Base-by-base conservation (phyloP, 2,888 invertebrate species). In the Synanthedon vespiformis region DNA sequence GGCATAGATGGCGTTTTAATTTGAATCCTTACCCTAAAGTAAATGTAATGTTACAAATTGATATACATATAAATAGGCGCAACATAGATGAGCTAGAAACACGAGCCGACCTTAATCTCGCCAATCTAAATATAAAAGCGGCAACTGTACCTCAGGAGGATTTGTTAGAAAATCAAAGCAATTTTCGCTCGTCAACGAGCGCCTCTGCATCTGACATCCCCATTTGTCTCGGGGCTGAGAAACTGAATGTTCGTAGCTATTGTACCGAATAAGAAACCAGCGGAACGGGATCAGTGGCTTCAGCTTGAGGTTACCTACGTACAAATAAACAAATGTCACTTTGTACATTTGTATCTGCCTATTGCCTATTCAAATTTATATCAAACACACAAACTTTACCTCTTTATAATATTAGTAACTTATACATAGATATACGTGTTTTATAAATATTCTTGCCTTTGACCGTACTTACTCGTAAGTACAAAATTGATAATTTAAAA, bases 151-250 rank as follows among this genome's bases (percentile, higher is more conserved):
- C 63, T 64, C 56, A 34, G 54, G 54, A 59, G 62, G 64, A 70
- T 68, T 73, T 70, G 70, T 67, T 66, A 63, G 70, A 65, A 68
- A 77, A 77, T 76, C 76, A 70, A 72, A 75, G 72, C 73, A 69
- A 76, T 76, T 75, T 71, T 65, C 71, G 68, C 68, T 72, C 71
- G 72, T 77, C 75, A 75, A 62, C 61, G 61, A 61, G 61, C 61
- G 61, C 58, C 60, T 57, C 68, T 77, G 75, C 61, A 67, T 61
- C 64, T 76, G 76, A 77, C 77, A 69, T 68, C 60, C 66, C 70
- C 70, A 76, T 76, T 77, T 77, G 75, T 76, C 77, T 75, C 61
- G 66, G 62, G 67, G 57, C 67, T 58, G 59, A 48, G 53, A 44
- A 53, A 52, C 62, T 57, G 58, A 58, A 60, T 62, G 61, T 60